A percentile compares a stretch with the other conserved stretches of the same genome.
Conservation (phyloP, 1,140 invertebrate genomes). For the Diorhabda elongata region DNA sequence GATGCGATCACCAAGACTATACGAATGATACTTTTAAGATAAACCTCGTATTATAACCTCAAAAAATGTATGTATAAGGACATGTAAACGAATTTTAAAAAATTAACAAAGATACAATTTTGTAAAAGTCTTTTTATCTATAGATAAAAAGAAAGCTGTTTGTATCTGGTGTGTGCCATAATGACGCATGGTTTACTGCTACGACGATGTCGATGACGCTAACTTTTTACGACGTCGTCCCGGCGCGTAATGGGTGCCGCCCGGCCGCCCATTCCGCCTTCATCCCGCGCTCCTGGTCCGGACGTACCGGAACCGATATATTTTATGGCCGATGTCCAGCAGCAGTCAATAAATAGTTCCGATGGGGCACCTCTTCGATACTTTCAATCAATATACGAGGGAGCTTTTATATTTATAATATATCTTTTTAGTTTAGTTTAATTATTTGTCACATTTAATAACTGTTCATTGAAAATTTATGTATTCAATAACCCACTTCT, state of each 20-base stretch:
- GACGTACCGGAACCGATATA: conserved; percentile 40
- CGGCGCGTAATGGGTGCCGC: conserved; percentile 3
- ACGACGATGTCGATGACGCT: conserved; percentile 30
- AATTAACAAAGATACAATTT: too few species aligned
- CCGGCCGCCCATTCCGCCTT: conserved; percentile 17
- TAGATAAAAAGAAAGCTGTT: conserved; percentile 20
- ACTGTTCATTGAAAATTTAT: too few species aligned
- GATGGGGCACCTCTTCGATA: conserved; percentile 23
- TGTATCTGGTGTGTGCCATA: conserved; percentile 37
- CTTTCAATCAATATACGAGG: conserved; percentile 5
- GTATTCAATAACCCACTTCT: too few species aligned
- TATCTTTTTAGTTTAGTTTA: too few species aligned
- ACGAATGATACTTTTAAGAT: too few species aligned
- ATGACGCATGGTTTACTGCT: conserved; percentile 29
- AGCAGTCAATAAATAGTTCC: conserved; percentile 43
- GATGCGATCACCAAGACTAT: too few species aligned
- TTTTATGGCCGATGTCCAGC: conserved; percentile 43
- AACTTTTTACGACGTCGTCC: conserved; percentile 31
- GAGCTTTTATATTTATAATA: neutral
- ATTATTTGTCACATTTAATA: too few species aligned
- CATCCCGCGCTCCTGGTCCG: conserved; percentile 29
- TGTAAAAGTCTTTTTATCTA: neutral
- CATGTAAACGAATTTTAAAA: too few species aligned
- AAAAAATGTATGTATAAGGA: too few species aligned
- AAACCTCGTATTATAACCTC: too few species aligned